phyloP scores from a whole-genome alignment of 2,797 vertebrate genomes.

The Pogonophryne albipinna region DNA sequence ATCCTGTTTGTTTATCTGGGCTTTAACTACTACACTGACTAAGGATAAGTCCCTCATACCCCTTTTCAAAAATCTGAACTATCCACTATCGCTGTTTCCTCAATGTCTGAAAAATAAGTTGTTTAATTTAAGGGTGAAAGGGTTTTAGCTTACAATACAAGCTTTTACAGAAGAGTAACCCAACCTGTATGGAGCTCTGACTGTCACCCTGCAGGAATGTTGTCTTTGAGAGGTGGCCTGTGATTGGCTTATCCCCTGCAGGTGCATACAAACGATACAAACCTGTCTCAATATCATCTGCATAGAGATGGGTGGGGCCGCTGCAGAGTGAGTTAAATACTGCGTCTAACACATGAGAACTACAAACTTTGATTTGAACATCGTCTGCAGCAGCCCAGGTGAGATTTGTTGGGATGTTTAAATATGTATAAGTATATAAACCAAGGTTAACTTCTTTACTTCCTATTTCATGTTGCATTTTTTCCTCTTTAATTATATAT shows the following conservation, averaged over 20 bases:
- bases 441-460: background rate
- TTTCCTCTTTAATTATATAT: background rate
- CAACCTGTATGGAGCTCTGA: conserved; percentile 50
- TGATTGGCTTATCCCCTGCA: conserved; percentile 49
- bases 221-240: conserved; percentile 6
- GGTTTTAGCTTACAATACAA: background rate
- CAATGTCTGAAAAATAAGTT: background rate
- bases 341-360: background rate
- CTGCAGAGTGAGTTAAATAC: conserved; percentile 22
- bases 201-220: conserved; percentile 48
- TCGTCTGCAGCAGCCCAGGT: conserved; percentile 34
- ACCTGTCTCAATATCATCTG: conserved; percentile 11
- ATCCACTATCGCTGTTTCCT: background rate
- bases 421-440: background rate
- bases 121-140: conserved; percentile 37
- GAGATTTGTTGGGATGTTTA: background rate
- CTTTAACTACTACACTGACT: no score
- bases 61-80: no score
- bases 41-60: no score
- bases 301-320: conserved; percentile 42
- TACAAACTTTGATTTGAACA: background rate
- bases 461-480: background rate
- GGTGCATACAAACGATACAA: conserved; percentile 19
- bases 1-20: no score
- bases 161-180: conserved; percentile 32